phyloP scores from a whole-genome alignment of 2,888 invertebrate genomes.

The Noctua pronuba region DNA sequence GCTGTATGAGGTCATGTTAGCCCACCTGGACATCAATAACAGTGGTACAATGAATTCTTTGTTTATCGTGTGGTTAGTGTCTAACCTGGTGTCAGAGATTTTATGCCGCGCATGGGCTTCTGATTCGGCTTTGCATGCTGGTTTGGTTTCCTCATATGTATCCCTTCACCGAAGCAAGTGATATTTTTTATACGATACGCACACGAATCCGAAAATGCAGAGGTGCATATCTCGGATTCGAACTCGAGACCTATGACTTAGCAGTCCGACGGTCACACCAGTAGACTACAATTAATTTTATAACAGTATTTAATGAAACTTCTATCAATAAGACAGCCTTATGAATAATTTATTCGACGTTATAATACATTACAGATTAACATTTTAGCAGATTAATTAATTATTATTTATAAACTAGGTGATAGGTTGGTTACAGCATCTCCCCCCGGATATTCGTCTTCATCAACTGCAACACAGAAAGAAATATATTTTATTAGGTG shows the following conservation, averaged over 20 bases:
- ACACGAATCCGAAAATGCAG: too few relatives aligned
- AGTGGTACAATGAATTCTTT: not conserved
- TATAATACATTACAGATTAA: slow-evolving; percentile 14
- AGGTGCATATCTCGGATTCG: too few relatives aligned
- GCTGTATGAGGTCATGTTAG: too few relatives aligned
- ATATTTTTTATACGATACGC: too few relatives aligned
- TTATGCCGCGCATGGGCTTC: too few relatives aligned
- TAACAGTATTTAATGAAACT: slow-evolving; percentile 1
- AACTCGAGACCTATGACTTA: too few relatives aligned
- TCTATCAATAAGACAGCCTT: slow-evolving; percentile 12
- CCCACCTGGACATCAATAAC: not conserved
- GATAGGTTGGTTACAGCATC: slow-evolving; percentile 63
- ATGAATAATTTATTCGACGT: slow-evolving; percentile 34
- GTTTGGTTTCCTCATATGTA: too few relatives aligned
- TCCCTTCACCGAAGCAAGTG: too few relatives aligned
- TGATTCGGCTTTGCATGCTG: too few relatives aligned
- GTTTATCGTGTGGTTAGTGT: too few relatives aligned
- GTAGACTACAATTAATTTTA: not conserved
- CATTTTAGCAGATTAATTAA: not conserved
- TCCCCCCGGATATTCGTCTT: slow-evolving; percentile 86
- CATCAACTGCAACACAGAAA: slow-evolving; percentile 81
- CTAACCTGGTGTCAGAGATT: too few relatives aligned
- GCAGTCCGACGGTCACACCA: too few relatives aligned
- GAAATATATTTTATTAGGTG: not conserved
- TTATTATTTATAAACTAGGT: not conserved